Conservation (phyloP, 2,113 vertebrate species). For the Antechinus flavipes region DNA sequence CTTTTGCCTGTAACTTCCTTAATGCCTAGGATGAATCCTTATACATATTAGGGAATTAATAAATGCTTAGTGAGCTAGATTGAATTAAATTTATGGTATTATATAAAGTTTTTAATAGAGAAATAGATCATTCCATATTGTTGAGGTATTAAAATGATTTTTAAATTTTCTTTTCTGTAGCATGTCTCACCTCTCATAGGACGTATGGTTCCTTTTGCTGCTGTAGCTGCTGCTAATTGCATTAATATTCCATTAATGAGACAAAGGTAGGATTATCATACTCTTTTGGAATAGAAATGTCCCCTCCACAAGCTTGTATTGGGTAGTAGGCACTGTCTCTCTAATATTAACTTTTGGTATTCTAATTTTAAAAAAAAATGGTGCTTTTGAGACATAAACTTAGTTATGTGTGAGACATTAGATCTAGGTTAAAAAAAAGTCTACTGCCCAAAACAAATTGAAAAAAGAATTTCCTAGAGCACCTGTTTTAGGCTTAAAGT, state of each 20-base stretch:
- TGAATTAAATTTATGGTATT: background rate
- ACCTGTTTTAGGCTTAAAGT: constrained; percentile 7
- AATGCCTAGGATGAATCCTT: background rate
- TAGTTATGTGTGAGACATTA: background rate
- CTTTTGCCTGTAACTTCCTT: background rate
- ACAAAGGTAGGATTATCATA: constrained; percentile 89
- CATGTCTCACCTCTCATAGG: constrained; percentile 95
- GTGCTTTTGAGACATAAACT: background rate
- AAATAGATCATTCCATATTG: accelerated
- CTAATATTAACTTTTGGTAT: background rate
- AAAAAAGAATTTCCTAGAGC: background rate
- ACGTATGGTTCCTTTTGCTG: constrained; percentile 98
- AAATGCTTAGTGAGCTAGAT: background rate
- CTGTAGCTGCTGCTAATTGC: constrained; percentile 99
- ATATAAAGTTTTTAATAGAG: background rate
- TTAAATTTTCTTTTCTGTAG: constrained; percentile 78
- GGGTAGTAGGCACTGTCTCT: background rate
- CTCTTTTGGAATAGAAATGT: accelerated
- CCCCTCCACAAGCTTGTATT: background rate
- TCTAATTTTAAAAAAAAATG: too few species aligned
- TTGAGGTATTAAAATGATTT: background rate
- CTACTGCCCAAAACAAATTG: constrained; percentile 10
- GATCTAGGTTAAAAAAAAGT: background rate
- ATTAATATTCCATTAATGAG: constrained; percentile 99
- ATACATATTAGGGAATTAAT: background rate